Base-by-base conservation (phyloP, 35 echinoderm and acorn worm species). In the Apostichopus japonicus region DNA sequence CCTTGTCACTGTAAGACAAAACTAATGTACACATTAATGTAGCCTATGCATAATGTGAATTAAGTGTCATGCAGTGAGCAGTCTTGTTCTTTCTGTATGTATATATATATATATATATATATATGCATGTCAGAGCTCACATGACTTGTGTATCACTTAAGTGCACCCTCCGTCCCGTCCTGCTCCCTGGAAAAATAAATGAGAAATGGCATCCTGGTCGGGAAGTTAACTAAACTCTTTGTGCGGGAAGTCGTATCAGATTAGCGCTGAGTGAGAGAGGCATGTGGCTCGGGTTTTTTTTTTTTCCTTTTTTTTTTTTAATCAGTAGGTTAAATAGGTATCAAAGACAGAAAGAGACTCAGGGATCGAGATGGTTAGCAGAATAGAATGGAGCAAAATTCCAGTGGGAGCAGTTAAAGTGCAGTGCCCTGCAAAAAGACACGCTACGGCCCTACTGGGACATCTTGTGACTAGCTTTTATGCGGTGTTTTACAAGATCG, bases 271-370 rank as follows among this genome's bases (percentile, higher is more conserved):
- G 81, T 11, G 81, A 84, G 81, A 24, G 53, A 57, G 81, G 54
- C 81, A 84, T 84, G 81, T 84, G 81, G 81, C 54, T 55, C 9
- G 53, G 81, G 19, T 80, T 80, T 79, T 80, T 61, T 61, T 61
- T 61, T 61, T 61, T 61, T 61, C 8, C 8, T 61, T 61, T 61
- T 61, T 61, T 23, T 73, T 73, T 13, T 73, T 23, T 84, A n/a
- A 84, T 55, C 81, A 84, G 79, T 55, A 7, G 16, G 79, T 54
- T 83, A 83, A 83, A 54, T 83, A 51, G 79, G 17, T 83, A 11
- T 83, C 16, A 83, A n/a, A 83, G 17, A 55, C 9, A 54, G n/a
- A 9, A 54, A 56, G 79, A 83, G 51, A 56, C 16, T 51, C 33
- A 53, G 14, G 54, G 14, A 83, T 19, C 8, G 33, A 83, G 24